Conservation (phyloP, 2,113 vertebrate genomes). For the Carlito syrichta region DNA sequence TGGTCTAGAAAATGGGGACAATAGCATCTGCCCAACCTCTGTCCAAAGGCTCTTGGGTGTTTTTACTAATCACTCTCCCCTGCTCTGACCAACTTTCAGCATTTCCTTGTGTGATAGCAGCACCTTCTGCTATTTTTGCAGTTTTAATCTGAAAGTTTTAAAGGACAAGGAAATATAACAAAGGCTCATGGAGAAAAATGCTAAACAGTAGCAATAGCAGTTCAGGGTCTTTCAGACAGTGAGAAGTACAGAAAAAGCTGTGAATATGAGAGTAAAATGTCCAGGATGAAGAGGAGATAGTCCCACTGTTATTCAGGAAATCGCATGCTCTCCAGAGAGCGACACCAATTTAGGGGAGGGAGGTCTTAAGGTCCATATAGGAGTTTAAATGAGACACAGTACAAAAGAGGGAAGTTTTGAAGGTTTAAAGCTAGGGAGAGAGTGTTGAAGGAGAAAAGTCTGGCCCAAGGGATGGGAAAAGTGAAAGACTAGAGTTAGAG, state of each 20-base stretch:
- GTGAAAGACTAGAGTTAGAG: background rate
- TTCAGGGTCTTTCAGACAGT: background rate
- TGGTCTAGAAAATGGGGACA: background rate
- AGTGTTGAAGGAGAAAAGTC: background rate
- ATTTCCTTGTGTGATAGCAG: background rate
- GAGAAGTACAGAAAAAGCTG: background rate
- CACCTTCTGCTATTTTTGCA: background rate
- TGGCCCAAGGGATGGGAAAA: background rate
- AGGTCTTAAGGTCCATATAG: background rate
- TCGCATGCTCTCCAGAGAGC: background rate
- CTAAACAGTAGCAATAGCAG: background rate
- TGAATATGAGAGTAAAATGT: background rate
- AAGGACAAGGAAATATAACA: background rate
- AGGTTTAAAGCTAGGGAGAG: background rate
- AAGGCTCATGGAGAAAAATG: background rate
- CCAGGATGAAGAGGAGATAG: background rate
- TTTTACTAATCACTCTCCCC: no score
- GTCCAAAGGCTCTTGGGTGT: accelerated
- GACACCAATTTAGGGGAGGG: background rate
- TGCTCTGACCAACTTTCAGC: background rate
- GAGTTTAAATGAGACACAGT: background rate
- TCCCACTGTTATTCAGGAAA: background rate
- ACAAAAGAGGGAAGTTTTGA: background rate
- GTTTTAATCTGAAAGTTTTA: background rate
- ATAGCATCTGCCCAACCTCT: background rate